A percentile compares a stretch with the other conserved stretches of the same genome.
phyloP scores from a whole-genome alignment of 2,888 invertebrate species.

The Heteromyza rotundicornis region DNA sequence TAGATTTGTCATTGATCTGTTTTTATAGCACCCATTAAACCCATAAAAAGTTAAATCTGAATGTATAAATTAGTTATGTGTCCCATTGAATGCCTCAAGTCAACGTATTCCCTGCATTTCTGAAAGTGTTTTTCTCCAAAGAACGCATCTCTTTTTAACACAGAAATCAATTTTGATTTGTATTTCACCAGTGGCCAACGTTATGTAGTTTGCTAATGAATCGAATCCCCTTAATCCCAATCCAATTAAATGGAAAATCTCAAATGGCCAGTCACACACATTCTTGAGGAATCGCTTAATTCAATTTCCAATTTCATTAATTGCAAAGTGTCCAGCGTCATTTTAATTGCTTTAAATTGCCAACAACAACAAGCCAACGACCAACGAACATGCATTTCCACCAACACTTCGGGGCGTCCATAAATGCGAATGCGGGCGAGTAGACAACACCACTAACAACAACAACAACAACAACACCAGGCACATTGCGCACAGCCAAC shows the following conservation, averaged over 20 bases:
- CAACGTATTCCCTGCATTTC: too few species aligned
- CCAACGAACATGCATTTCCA: too few species aligned
- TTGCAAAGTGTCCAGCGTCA: constrained; percentile 8
- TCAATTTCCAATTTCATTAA: constrained; percentile 4
- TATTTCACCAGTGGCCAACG: too few species aligned
- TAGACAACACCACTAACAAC: not conserved
- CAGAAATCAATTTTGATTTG: too few species aligned
- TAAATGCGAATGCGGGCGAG: not conserved
- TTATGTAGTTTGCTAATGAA: too few species aligned
- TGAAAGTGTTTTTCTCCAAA: too few species aligned
- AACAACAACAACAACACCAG: not conserved
- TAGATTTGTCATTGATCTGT: too few species aligned
- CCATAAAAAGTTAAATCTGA: too few species aligned
- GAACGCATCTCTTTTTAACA: not conserved
- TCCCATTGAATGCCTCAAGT: too few species aligned
- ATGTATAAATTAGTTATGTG: too few species aligned
- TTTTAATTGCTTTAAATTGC: constrained; percentile 22
- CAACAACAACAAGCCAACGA: too few species aligned
- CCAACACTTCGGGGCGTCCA: not conserved
- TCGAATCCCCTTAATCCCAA: not conserved
- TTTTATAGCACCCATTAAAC: too few species aligned
- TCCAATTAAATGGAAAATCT: not conserved
- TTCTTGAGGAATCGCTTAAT: constrained; percentile 8
- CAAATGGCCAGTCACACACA: not conserved
- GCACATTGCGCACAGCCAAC: not conserved